These are phyloP conservation scores for Mormyrus hasselquistii DNA, from an alignment of 2,797 vertebrate genomes.

Conservation along the genomic window DNA sequence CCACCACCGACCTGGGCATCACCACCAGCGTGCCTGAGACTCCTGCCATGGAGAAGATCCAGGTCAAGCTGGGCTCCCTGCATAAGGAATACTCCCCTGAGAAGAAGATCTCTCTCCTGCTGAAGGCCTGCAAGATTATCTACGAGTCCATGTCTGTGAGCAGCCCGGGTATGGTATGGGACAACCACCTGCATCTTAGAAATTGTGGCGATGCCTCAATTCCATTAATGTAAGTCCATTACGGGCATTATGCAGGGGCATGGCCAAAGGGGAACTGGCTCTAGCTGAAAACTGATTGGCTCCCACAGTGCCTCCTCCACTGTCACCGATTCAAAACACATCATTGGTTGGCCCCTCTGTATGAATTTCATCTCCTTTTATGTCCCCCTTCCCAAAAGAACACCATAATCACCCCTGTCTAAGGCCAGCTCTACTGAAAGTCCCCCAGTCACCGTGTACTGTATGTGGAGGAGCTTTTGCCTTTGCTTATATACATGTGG, in stretches of 20 bases:
- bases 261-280: neutral
- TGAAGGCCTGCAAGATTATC: constrained; percentile 95
- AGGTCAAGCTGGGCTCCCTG: constrained; percentile 74
- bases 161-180: constrained; percentile 64
- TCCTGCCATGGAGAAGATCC: constrained; percentile 83
- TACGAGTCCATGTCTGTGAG: constrained; percentile 92
- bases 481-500: neutral
- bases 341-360: neutral
- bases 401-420: neutral
- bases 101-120: constrained; percentile 84
- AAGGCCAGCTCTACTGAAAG: neutral
- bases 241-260: constrained; percentile 42
- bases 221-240: neutral
- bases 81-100: constrained; percentile 90
- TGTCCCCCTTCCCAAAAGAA: neutral
- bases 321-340: neutral
- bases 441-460: neutral
- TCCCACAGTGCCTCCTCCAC: neutral
- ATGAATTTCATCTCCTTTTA: neutral
- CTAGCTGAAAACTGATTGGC: neutral
- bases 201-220: neutral
- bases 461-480: neutral
- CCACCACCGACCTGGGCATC: constrained; percentile 85
- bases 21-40: constrained; percentile 85
- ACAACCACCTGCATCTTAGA: neutral